These are phyloP conservation scores for Athene noctua DNA, from an alignment of 2,113 vertebrate species.

Conservation along the genomic window DNA sequence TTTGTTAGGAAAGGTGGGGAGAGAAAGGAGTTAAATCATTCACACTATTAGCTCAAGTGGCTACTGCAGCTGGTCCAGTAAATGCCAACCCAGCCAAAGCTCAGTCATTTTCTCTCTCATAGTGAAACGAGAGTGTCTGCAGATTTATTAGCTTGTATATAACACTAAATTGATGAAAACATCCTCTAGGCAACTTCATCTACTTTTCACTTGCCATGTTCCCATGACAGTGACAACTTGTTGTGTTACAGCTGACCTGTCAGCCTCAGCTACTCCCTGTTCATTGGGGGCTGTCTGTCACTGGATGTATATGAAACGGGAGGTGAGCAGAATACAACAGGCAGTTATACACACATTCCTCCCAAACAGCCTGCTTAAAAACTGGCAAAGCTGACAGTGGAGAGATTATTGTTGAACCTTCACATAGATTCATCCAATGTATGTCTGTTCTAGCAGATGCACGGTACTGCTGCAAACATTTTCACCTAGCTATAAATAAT, in stretches of 20 bases:
- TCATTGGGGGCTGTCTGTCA: slow-evolving; percentile 49
- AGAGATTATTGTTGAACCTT: slow-evolving; percentile 8
- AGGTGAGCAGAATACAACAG: slow-evolving; percentile 45
- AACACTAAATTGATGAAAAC: slow-evolving; percentile 68
- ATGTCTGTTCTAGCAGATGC: neutral
- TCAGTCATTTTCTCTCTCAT: slow-evolving; percentile 33
- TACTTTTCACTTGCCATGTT: slow-evolving; percentile 66
- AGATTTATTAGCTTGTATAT: slow-evolving; percentile 67
- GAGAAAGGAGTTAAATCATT: slow-evolving; percentile 50
- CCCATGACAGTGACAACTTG: slow-evolving; percentile 70
- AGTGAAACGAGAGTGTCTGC: slow-evolving; percentile 42
- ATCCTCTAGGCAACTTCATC: slow-evolving; percentile 69
- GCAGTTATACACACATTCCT: slow-evolving; percentile 18
- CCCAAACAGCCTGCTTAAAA: neutral
- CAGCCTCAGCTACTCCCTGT: slow-evolving; percentile 59
- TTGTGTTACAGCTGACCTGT: slow-evolving; percentile 69
- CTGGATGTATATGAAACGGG: slow-evolving; percentile 14
- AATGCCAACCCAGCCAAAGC: slow-evolving; percentile 40
- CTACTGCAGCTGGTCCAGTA: slow-evolving; percentile 49
- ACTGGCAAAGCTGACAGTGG: slow-evolving; percentile 21
- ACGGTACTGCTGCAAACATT: neutral
- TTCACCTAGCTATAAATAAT: slow-evolving; percentile 7
- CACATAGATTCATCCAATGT: neutral
- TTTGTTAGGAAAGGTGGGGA: neutral
- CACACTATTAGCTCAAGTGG: slow-evolving; percentile 33